Conservation (phyloP, 1,140 invertebrate species). For the Pseudoatta argentina region DNA sequence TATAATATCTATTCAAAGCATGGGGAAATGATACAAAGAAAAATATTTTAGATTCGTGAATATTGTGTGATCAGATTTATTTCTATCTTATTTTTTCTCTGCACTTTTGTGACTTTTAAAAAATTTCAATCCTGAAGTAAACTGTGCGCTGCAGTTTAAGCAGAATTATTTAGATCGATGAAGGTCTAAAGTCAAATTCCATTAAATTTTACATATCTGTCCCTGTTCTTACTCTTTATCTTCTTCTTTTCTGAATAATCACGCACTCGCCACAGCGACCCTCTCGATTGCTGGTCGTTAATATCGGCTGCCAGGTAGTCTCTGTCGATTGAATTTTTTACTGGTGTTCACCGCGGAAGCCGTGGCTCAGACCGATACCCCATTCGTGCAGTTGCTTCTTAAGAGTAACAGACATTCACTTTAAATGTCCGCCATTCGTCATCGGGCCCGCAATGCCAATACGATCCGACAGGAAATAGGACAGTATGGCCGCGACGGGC, state of each 20-base stretch:
- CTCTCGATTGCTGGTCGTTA: constrained; percentile 76
- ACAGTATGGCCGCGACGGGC: constrained; percentile 29
- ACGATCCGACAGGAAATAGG: constrained; percentile 39
- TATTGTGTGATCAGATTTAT: neutral
- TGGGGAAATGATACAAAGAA: neutral
- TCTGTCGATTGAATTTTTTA: constrained; percentile 76
- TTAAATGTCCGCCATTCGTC: constrained; percentile 50
- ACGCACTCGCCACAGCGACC: constrained; percentile 66
- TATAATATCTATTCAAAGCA: neutral
- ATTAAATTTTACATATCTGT: constrained; percentile 30
- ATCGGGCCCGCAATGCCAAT: constrained; percentile 38
- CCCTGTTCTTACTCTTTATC: constrained; percentile 39
- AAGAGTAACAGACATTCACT: constrained; percentile 39
- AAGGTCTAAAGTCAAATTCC: neutral
- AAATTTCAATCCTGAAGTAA: neutral
- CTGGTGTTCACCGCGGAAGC: constrained; percentile 55
- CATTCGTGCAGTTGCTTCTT: constrained; percentile 58
- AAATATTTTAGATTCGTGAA: neutral
- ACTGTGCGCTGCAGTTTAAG: neutral
- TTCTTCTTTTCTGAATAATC: constrained; percentile 70
- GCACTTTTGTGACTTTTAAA: neutral
- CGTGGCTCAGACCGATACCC: constrained; percentile 61
- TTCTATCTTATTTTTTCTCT: neutral
- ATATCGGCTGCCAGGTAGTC: constrained; percentile 73
- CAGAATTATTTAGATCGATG: neutral